phyloP scores from a whole-genome alignment of 2,888 invertebrate species.

The Punctoribates punctum region DNA sequence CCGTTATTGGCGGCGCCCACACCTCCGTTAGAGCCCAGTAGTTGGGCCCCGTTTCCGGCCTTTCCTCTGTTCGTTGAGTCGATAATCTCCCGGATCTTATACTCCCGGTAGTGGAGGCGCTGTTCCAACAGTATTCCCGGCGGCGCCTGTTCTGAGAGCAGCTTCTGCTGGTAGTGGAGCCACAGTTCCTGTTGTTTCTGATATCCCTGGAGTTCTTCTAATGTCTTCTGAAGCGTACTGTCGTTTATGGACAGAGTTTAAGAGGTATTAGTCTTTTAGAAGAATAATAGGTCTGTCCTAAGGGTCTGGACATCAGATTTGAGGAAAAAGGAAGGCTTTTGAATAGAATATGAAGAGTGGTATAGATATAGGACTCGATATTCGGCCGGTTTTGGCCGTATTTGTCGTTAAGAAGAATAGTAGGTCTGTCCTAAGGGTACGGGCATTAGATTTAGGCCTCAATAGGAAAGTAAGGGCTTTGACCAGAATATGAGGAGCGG shows the following conservation, averaged over 20 bases:
- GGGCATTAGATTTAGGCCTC: no score
- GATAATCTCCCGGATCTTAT: constrained; percentile 50
- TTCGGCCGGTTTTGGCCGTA: no score
- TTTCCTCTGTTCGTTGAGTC: not conserved
- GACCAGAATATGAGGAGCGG: no score
- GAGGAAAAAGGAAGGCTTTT: no score
- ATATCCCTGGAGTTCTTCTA: constrained; percentile 63
- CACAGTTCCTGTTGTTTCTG: constrained; percentile 63
- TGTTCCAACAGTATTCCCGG: constrained; percentile 54
- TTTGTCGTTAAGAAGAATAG: no score
- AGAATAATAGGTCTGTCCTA: no score
- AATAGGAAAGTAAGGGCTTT: no score
- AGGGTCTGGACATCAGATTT: constrained; percentile 42
- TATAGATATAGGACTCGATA: no score
- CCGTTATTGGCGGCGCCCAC: not conserved
- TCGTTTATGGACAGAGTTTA: no score
- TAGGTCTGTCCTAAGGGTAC: no score
- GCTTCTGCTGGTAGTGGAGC: constrained; percentile 61
- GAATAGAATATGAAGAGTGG: no score
- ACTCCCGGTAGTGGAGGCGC: constrained; percentile 54
- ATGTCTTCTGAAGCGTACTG: constrained; percentile 62
- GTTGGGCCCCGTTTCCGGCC: not conserved
- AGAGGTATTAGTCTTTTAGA: no score
- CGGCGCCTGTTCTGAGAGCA: constrained; percentile 59
- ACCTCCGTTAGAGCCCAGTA: not conserved